A percentile compares a stretch with the other conserved stretches of the same genome.
phyloP scores from a whole-genome alignment of 2,888 invertebrate genomes.

The Panopea generosa region DNA sequence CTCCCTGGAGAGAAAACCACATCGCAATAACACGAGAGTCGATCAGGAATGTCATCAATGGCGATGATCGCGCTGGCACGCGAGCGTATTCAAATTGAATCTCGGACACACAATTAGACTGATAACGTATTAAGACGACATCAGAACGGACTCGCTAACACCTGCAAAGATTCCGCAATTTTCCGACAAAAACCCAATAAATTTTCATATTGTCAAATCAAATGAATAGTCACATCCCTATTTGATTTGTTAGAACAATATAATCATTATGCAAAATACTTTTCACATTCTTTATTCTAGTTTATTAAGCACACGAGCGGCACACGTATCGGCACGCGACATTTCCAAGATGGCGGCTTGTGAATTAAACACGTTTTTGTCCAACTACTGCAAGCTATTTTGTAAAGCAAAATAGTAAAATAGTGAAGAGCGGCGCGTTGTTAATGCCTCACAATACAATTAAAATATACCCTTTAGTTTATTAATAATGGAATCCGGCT shows the following conservation, averaged over 20 bases:
- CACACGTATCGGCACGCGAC: constrained; percentile 59
- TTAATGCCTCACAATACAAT: too few species aligned
- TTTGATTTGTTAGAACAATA: constrained; percentile 60
- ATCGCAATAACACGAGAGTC: constrained; percentile 22
- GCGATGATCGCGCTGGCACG: constrained; percentile 50
- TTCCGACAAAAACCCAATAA: constrained; percentile 60
- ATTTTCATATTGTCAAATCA: constrained; percentile 60
- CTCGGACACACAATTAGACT: constrained; percentile 46
- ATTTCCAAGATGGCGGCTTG: constrained; percentile 28
- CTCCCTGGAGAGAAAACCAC: constrained; percentile 51
- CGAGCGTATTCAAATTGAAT: constrained; percentile 62
- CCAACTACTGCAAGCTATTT: background rate
- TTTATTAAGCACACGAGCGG: constrained; percentile 47
- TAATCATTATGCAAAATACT: constrained; percentile 65
- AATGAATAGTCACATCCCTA: constrained; percentile 44
- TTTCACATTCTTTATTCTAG: constrained; percentile 41
- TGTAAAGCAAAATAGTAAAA: background rate
- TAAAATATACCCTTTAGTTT: too few species aligned
- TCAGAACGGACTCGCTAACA: constrained; percentile 15
- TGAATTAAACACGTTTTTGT: constrained; percentile 7
- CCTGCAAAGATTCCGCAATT: constrained; percentile 54
- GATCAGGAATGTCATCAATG: constrained; percentile 47
- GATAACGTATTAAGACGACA: constrained; percentile 48
- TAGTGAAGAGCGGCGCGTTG: too few species aligned
- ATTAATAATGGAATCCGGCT: too few species aligned